Percentiles rank a stretch among this genome's conserved stretches.
Evolutionary conservation across 2,797 vertebrate genomes (phyloP).

Genomic region (Crypturellus tataupa): DNA sequence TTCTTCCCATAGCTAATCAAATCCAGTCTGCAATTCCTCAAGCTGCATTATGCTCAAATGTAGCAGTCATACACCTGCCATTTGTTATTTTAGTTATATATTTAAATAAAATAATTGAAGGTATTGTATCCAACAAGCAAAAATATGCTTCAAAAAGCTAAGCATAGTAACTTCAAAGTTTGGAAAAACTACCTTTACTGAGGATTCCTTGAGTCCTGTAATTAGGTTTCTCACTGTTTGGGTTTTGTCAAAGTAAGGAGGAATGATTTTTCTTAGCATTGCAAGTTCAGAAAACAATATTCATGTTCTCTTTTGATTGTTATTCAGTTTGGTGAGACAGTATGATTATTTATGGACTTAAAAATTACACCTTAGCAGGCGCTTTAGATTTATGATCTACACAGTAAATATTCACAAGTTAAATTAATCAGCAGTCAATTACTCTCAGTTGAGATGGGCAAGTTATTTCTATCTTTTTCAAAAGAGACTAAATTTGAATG

Average conservation of each 20-base stretch:
- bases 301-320: too few relatives aligned
- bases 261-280: too few relatives aligned
- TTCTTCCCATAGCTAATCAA: not conserved
- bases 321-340: too few relatives aligned
- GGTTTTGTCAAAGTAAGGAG: too few relatives aligned
- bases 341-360: too few relatives aligned
- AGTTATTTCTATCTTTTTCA: not conserved
- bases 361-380: not conserved
- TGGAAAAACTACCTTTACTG: not conserved
- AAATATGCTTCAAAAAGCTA: not conserved
- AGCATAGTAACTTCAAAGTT: not conserved
- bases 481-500: not conserved
- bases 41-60: not conserved
- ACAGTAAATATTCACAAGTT: not conserved
- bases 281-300: too few relatives aligned
- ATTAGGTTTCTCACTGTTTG: too few relatives aligned
- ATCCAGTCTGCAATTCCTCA: not conserved
- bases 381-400: not conserved
- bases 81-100: not conserved
- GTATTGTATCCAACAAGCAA: not conserved
- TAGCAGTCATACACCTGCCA: not conserved
- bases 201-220: not conserved
- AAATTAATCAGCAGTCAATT: not conserved
- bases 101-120: not conserved
- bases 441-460: not conserved